These are phyloP conservation scores for Penaeus indicus DNA, from an alignment of 1,140 invertebrate genomes.

Conservation along the genomic window DNA sequence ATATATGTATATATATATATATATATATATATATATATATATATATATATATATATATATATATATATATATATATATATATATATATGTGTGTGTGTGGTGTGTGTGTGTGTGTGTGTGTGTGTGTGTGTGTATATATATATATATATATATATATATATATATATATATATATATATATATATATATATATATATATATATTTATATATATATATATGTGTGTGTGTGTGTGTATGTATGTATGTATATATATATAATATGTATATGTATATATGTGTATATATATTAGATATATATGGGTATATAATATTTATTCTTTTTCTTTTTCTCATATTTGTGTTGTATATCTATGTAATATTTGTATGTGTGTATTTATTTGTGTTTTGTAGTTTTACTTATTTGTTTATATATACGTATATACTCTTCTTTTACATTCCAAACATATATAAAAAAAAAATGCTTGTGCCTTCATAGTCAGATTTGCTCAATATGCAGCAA, in stretches of 20 bases:
- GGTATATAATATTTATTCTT: neutral
- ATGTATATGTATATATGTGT: neutral
- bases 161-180: neutral
- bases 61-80: conserved; percentile 6
- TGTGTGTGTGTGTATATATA: neutral
- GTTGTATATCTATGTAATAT: too few relatives aligned
- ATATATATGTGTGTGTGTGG: neutral
- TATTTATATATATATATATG: too few relatives aligned
- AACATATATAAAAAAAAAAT: too few relatives aligned
- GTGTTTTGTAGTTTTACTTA: too few relatives aligned
- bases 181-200: too few relatives aligned
- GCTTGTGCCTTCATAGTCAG: neutral
- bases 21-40: neutral
- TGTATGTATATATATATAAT: neutral
- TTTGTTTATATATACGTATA: too few relatives aligned
- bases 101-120: conserved; percentile 15
- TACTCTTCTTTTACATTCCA: too few relatives aligned
- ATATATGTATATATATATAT: neutral
- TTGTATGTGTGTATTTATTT: too few relatives aligned
- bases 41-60: neutral
- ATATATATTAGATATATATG: neutral
- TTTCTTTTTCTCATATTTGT: too few relatives aligned
- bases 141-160: too few relatives aligned
- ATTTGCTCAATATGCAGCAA: too few relatives aligned
- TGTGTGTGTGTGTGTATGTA: too few relatives aligned